Conservation (phyloP, 1,140 invertebrate genomes). For the Augochlora pura region DNA sequence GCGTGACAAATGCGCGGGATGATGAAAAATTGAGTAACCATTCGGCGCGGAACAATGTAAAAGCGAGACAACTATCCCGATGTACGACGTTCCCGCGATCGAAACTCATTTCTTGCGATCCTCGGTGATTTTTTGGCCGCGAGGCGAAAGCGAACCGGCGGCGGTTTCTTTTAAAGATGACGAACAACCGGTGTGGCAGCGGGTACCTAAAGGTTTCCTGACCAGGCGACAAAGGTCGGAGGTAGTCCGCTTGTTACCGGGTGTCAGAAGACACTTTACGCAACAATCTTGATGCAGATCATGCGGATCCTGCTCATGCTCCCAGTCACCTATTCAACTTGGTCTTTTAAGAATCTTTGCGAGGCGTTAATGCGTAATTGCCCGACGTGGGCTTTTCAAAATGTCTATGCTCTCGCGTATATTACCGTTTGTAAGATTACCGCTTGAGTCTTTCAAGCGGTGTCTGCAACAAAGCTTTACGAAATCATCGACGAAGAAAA, state of each 20-base stretch:
- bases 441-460: no score
- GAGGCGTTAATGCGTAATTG: no score
- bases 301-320: neutral
- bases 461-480: no score
- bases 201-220: constrained; percentile 1
- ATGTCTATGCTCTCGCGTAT: no score
- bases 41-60: neutral
- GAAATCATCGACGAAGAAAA: no score
- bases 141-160: neutral
- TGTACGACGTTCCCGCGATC: neutral
- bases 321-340: constrained; percentile 1
- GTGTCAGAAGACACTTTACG: constrained; percentile 18
- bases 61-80: neutral
- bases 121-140: neutral
- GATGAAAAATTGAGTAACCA: neutral
- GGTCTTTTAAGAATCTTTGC: neutral
- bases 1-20: neutral
- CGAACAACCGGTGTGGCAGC: no score
- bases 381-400: no score
- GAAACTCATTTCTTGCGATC: neutral
- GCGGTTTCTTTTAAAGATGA: no score
- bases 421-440: no score
- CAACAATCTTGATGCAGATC: neutral
- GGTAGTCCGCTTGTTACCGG: neutral
- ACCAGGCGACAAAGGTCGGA: constrained; percentile 23